Conservation (phyloP, 2,888 invertebrate genomes). For the Euphydryas editha region DNA sequence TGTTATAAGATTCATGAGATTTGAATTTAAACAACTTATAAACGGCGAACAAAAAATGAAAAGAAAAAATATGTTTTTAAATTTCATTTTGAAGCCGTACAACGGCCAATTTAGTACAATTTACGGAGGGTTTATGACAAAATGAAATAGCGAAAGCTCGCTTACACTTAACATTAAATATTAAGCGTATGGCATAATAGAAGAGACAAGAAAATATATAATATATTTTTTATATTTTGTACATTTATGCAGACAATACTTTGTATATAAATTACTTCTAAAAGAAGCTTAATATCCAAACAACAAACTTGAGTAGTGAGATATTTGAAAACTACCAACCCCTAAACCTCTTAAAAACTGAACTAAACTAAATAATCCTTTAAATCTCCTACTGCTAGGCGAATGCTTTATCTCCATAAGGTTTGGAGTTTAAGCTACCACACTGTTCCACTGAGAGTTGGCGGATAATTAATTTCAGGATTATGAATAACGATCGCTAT, state of each 20-base stretch:
- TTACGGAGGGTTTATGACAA: background rate
- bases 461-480: too few species aligned
- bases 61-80: conserved; percentile 19
- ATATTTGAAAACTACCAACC: too few species aligned
- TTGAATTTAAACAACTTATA: conserved; percentile 17
- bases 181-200: conserved; percentile 28
- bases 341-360: too few species aligned
- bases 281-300: too few species aligned
- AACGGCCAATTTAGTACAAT: background rate
- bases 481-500: too few species aligned
- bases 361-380: too few species aligned
- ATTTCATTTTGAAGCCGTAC: conserved; percentile 25
- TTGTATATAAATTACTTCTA: background rate
- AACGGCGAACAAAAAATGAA: conserved; percentile 13
- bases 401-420: too few species aligned
- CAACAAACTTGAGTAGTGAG: too few species aligned
- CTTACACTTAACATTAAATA: conserved; percentile 35
- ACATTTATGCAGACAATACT: conserved; percentile 18
- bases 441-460: too few species aligned
- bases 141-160: conserved; percentile 13
- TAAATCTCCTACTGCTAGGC: too few species aligned
- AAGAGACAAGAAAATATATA: conserved; percentile 1
- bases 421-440: too few species aligned
- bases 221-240: conserved; percentile 31
- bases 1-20: conserved; percentile 33